A percentile compares a stretch with the other conserved stretches of the same genome.
Conservation (phyloP, 2,888 invertebrate genomes). For the Temnothorax ravouxi region DNA sequence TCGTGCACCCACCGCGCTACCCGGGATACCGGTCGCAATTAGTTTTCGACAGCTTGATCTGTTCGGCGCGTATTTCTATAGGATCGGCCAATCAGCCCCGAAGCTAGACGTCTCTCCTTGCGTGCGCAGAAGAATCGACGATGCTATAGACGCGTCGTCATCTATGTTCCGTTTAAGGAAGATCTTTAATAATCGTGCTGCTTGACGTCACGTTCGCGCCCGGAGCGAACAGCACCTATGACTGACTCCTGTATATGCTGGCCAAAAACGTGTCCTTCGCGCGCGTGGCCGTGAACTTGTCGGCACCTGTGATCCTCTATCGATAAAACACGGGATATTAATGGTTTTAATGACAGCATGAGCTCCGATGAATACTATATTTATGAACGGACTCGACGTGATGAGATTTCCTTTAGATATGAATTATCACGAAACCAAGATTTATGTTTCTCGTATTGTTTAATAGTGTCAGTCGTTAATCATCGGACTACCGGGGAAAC, state of each 20-base stretch:
- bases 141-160: conserved; percentile 67
- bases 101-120: conserved; percentile 71
- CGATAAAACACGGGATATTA: conserved; percentile 41
- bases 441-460: conserved; percentile 51
- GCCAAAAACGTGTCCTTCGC: conserved; percentile 40
- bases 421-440: conserved; percentile 25
- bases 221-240: conserved; percentile 58
- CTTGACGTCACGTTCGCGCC: conserved; percentile 69
- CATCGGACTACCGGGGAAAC: conserved; percentile 22
- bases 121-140: conserved; percentile 68
- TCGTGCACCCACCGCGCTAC: conserved; percentile 41
- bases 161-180: conserved; percentile 74
- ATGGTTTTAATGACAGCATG: conserved; percentile 38
- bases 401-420: conserved; percentile 39
- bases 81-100: conserved; percentile 74
- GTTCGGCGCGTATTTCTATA: conserved; percentile 68
- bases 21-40: conserved; percentile 68
- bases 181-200: conserved; percentile 74
- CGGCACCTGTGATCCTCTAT: conserved; percentile 33
- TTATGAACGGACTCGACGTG: conserved; percentile 34
- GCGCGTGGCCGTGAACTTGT: conserved; percentile 50
- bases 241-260: background rate
- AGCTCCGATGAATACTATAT: conserved; percentile 12
- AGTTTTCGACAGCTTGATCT: conserved; percentile 75
- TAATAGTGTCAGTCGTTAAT: conserved; percentile 49